Evolutionary conservation across 2,888 invertebrate genomes (phyloP).

Genomic region (Eristalis tenax): DNA sequence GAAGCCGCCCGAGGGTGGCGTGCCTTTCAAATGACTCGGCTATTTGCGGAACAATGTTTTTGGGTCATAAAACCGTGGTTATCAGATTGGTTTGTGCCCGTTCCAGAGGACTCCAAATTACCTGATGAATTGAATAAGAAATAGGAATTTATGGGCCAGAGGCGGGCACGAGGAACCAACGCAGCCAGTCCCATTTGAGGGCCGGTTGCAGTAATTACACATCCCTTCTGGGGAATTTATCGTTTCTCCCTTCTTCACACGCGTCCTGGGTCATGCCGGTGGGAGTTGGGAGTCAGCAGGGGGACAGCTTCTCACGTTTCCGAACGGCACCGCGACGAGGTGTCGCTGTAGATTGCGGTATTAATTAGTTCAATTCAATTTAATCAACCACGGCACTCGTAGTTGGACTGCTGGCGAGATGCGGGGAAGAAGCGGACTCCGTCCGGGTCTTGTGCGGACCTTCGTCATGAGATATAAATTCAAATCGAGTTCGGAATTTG

Average conservation of each 20-base stretch:
- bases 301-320: neutral
- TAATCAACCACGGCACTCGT: constrained; percentile 45
- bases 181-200: neutral
- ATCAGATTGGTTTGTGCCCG: constrained; percentile 20
- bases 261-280: neutral
- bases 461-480: constrained; percentile 39
- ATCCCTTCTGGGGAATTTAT: constrained; percentile 46
- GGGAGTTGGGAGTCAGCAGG: neutral
- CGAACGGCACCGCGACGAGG: neutral
- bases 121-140: constrained; percentile 58
- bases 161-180: neutral
- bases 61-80: constrained; percentile 48
- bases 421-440: neutral
- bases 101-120: constrained; percentile 21
- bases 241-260: constrained; percentile 32
- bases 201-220: constrained; percentile 47
- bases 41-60: constrained; percentile 52
- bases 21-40: constrained; percentile 34
- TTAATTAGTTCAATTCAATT: constrained; percentile 67
- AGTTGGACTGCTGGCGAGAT: too few relatives aligned
- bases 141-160: constrained; percentile 26
- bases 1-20: constrained; percentile 9
- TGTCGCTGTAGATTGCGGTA: constrained; percentile 31
- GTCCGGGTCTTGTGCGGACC: neutral
- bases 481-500: constrained; percentile 17